Conservation (phyloP, 1,140 invertebrate genomes). For the Pseudachorutes palmiensis region DNA sequence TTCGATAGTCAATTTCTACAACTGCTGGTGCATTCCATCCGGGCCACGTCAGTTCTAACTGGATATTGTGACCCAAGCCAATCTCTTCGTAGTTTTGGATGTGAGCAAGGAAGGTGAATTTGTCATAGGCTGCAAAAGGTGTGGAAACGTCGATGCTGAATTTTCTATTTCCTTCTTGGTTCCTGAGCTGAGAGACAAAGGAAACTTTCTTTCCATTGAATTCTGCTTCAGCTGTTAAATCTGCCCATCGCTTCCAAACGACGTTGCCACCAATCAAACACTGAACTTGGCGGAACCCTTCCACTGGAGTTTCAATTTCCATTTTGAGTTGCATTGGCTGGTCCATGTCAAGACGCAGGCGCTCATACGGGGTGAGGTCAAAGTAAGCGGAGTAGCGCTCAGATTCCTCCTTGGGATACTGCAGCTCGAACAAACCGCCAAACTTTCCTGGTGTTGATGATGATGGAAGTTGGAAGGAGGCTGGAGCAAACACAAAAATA, state of each 20-base stretch:
- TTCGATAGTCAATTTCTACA: conserved; percentile 38
- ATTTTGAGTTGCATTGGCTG: conserved; percentile 6
- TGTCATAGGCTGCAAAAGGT: conserved; percentile 37
- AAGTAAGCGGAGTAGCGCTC: conserved; percentile 12
- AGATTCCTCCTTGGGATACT: neutral
- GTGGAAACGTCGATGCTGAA: conserved; percentile 32
- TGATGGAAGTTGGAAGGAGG: neutral
- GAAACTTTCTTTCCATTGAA: conserved; percentile 36
- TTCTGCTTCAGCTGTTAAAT: conserved; percentile 24
- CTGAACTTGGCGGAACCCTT: conserved; percentile 29
- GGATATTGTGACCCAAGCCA: conserved; percentile 35
- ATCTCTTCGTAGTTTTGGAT: conserved; percentile 36
- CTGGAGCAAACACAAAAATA: conserved; percentile 6
- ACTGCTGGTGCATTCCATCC: conserved; percentile 29
- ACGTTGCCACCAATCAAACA: conserved; percentile 29
- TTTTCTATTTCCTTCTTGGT: conserved; percentile 15
- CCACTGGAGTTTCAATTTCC: conserved; percentile 23
- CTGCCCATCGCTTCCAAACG: conserved; percentile 25
- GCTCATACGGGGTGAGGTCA: conserved; percentile 12
- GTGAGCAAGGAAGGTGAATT: conserved; percentile 25
- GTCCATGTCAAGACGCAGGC: conserved; percentile 9
- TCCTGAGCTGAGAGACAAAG: conserved; percentile 22
- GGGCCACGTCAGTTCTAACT: conserved; percentile 37
- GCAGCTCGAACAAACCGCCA: conserved; percentile 9
- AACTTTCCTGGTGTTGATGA: conserved; percentile 14